Evolutionary conservation across 2,797 vertebrate genomes (phyloP).

Genomic region (Arctocebus calabarensis): DNA sequence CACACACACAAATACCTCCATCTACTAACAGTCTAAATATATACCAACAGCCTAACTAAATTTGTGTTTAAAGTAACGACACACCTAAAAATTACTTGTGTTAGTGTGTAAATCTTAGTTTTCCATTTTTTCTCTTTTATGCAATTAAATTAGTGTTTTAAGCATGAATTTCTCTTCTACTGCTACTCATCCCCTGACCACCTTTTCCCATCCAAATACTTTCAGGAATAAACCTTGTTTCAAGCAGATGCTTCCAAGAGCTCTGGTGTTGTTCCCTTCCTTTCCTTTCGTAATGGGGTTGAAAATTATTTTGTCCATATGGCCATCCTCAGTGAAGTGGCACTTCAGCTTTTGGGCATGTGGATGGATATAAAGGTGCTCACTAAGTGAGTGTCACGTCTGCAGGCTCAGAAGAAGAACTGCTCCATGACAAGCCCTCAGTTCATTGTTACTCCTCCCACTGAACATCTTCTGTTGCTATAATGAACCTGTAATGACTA

Average conservation of each 20-base stretch:
- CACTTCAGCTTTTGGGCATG: not conserved
- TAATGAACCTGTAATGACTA: not conserved
- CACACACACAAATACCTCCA: not conserved
- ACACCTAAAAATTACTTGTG: not conserved
- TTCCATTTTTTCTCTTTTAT: not conserved
- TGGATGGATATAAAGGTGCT: not conserved
- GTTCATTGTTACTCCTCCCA: not conserved
- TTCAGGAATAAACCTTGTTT: not conserved
- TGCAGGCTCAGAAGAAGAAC: fast-evolving
- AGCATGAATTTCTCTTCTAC: not conserved
- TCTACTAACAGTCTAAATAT: not conserved
- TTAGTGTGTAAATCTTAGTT: not conserved
- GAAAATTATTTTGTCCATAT: not conserved
- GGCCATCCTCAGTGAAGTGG: not conserved
- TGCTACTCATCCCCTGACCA: not conserved
- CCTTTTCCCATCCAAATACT: not conserved
- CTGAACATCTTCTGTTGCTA: not conserved
- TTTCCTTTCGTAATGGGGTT: not conserved
- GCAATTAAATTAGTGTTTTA: not conserved
- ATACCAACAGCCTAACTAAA: not conserved
- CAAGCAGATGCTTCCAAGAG: not conserved
- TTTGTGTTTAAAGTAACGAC: not conserved
- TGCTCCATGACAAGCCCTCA: not conserved
- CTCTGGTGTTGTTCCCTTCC: not conserved
- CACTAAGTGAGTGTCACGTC: not conserved